Evolutionary conservation across 2,797 vertebrate genomes (phyloP).

Genomic region (Tachyglossus aculeatus): DNA sequence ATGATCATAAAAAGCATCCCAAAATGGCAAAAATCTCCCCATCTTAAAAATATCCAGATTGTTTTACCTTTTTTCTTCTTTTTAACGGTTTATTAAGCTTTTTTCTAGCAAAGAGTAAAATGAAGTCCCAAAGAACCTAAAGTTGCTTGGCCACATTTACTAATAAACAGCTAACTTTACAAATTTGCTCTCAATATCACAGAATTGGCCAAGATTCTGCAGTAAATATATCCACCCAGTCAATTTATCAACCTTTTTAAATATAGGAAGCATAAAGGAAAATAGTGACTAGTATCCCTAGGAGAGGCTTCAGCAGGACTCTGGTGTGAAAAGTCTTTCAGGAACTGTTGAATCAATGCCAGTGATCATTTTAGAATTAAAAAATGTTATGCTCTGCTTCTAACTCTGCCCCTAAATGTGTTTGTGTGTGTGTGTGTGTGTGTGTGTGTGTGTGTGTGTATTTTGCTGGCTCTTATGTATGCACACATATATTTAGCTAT

Average conservation of each 20-base stretch:
- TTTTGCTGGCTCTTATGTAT: no score
- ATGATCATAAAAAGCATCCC: neutral
- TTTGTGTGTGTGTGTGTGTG: no score
- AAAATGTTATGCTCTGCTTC: conserved; percentile 19
- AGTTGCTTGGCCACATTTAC: neutral
- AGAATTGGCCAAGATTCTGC: conserved; percentile 12
- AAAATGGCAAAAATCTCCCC: conserved; percentile 2
- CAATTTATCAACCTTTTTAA: neutral
- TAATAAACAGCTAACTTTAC: conserved; percentile 13
- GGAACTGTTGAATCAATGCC: neutral
- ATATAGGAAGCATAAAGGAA: neutral
- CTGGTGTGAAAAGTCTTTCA: neutral
- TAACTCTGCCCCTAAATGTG: conserved; percentile 20
- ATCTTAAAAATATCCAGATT: conserved; percentile 15
- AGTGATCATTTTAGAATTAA: conserved; percentile 28
- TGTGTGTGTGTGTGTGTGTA: no score
- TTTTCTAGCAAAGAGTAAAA: conserved; percentile 18
- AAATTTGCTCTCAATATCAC: conserved; percentile 14
- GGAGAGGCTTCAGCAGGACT: neutral
- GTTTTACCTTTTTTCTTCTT: neutral
- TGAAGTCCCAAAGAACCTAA: neutral
- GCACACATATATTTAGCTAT: no score
- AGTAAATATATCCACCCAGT: neutral
- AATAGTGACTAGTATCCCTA: neutral
- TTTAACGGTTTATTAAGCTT: neutral